Conservation (phyloP, 92 coral and sea anemone genomes). For the Actinernus sp. region DNA sequence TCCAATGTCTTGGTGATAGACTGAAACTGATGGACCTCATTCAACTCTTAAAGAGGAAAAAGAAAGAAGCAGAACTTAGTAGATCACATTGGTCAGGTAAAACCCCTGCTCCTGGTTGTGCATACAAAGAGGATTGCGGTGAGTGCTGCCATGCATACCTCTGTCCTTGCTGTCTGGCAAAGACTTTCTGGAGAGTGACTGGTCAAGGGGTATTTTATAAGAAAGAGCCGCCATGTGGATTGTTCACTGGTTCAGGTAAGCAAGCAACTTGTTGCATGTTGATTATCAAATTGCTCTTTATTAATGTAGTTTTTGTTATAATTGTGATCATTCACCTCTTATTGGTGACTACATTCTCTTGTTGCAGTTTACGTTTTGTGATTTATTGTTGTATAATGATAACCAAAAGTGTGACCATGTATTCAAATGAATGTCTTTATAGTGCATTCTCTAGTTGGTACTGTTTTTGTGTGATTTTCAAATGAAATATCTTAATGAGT, state of each 20-base stretch:
- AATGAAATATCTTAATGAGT: too few species aligned
- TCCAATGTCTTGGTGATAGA: conserved; percentile 92
- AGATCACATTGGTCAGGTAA: conserved; percentile 95
- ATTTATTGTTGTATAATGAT: too few species aligned
- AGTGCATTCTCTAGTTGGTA: too few species aligned
- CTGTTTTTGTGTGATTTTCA: too few species aligned
- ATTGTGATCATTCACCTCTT: too few species aligned
- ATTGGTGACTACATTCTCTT: too few species aligned
- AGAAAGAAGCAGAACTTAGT: conserved; percentile 87
- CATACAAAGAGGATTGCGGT: conserved; percentile 94
- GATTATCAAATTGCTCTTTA: too few species aligned
- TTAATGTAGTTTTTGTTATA: too few species aligned
- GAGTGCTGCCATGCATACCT: conserved; percentile 91
- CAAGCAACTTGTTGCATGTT: too few species aligned
- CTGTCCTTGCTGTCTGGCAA: conserved; percentile 94
- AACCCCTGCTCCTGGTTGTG: conserved; percentile 92
- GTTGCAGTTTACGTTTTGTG: too few species aligned
- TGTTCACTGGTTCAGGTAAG: conserved; percentile 91
- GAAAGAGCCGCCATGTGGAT: conserved; percentile 96
- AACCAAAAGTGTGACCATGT: too few species aligned
- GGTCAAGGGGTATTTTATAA: conserved; percentile 99
- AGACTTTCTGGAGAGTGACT: conserved; percentile 96
- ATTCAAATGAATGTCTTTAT: too few species aligned
- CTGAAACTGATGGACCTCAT: conserved; percentile 88
- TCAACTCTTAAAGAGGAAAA: conserved; percentile 84